Evolutionary conservation across 1,140 invertebrate species (phyloP), one percentile per base, ranked within the genome.

Genomic region (Drosophila rufa): DNA sequence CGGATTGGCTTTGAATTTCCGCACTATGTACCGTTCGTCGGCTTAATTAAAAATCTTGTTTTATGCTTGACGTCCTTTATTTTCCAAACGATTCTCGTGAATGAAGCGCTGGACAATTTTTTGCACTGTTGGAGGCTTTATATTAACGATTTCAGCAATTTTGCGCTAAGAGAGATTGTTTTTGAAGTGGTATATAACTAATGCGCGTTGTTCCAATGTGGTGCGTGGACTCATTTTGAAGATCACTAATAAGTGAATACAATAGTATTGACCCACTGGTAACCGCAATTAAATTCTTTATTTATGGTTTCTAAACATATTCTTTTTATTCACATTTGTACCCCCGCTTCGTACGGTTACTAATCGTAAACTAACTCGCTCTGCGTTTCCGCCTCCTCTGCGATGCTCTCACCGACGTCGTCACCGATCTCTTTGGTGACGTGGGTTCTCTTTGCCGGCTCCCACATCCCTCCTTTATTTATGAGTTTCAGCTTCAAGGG

Each of bases 391-490:
- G n/a, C n/a, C n/a, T n/a, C n/a, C n/a, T n/a, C n/a, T n/a, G n/a
- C n/a, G n/a, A n/a, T 17, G 43, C 43, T 45, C 43, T 17, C 43
- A 45, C 43, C 3, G 43, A 9, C 9, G 43, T 19, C 6, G 8
- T 45, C 43, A 45, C 43, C 43, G 43, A 45, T 45, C 43, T 45
- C n/a, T 45, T 45, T n/a, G 43, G 43, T 45, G 43, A 3, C 7
- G 43, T 45, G 19, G 43, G n/a, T 45, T 1, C 43, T 45, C 43
- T 45, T 45, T 11, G n/a, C 43, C 43, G 25, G 43, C n/a, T 45
- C 43, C 43, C 43, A 45, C 25, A 50, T 47, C 46, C 46, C 46
- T 47, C 46, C 19, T 25, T 25, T 47, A 47, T 47, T 25, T 47
- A 47, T 47, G 5, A 47, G 46, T 47, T 47, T 47, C 19, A 25